These are phyloP conservation scores for Colletes latitarsis DNA, from an alignment of 1,140 invertebrate genomes.

Conservation along the genomic window DNA sequence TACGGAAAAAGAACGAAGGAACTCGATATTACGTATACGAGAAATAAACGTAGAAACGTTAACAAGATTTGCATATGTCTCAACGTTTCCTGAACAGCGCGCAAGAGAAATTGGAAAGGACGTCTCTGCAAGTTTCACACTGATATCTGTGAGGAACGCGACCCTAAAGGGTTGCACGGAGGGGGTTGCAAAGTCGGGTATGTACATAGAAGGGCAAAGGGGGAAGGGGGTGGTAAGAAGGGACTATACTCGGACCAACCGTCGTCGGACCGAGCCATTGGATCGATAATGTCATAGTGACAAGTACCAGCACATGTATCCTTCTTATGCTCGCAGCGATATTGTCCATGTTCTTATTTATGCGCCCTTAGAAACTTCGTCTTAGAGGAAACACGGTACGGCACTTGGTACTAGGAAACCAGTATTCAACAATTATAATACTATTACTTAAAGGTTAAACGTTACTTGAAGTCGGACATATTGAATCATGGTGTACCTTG, in stretches of 20 bases:
- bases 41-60: background rate
- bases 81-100: background rate
- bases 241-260: constrained; percentile 64
- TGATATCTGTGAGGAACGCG: constrained; percentile 62
- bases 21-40: background rate
- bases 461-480: no score
- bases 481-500: no score
- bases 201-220: constrained; percentile 53
- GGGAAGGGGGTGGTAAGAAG: constrained; percentile 60
- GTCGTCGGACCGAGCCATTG: constrained; percentile 62
- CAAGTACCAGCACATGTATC: constrained; percentile 60
- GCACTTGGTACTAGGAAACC: no score
- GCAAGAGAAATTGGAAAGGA: constrained; percentile 49
- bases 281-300: constrained; percentile 74
- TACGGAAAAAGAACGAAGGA: no score
- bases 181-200: constrained; percentile 55
- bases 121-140: constrained; percentile 55
- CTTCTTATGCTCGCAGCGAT: constrained; percentile 39
- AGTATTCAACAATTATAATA: no score
- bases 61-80: background rate
- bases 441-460: no score
- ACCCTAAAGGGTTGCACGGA: constrained; percentile 67
- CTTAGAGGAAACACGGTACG: no score
- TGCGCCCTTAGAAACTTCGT: no score
- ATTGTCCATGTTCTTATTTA: background rate